These are phyloP conservation scores for Patella vulgata DNA, from an alignment of 1,140 invertebrate genomes.

Conservation along the genomic window DNA sequence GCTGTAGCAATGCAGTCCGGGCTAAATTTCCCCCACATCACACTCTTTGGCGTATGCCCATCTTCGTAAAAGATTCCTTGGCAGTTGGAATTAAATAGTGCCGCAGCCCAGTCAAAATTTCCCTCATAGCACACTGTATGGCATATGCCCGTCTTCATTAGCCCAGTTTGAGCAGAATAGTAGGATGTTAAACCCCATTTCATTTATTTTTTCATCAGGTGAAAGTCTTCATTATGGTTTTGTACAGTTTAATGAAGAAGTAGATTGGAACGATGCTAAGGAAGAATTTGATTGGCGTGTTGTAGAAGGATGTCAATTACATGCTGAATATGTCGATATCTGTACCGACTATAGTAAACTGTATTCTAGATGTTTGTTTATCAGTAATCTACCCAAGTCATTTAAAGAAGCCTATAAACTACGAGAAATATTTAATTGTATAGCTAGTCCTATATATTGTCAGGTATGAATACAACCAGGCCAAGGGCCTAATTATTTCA, in stretches of 20 bases:
- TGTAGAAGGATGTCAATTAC: constrained; percentile 63
- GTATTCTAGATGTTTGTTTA: constrained; percentile 71
- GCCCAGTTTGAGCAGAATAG: too few species aligned
- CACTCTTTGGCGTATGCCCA: too few species aligned
- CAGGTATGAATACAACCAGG: constrained; percentile 65
- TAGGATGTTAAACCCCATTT: not conserved
- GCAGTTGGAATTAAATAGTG: too few species aligned
- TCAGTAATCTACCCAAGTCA: constrained; percentile 70
- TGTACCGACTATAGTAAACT: constrained; percentile 69
- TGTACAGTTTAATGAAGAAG: constrained; percentile 70
- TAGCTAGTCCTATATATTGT: constrained; percentile 72
- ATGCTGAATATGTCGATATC: constrained; percentile 69
- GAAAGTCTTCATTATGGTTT: constrained; percentile 74
- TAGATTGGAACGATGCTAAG: constrained; percentile 62
- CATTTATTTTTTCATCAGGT: constrained; percentile 47
- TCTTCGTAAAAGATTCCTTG: too few species aligned
- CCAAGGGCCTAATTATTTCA: too few species aligned
- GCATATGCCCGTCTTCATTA: too few species aligned
- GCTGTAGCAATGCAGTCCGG: too few species aligned
- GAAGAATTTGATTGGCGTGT: constrained; percentile 68
- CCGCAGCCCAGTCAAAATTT: too few species aligned
- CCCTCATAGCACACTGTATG: too few species aligned
- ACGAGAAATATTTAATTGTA: constrained; percentile 69
- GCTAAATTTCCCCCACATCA: too few species aligned
- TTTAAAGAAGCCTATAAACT: constrained; percentile 72